phyloP scores from a whole-genome alignment of 2,113 vertebrate species.

The Plestiodon gilberti region DNA sequence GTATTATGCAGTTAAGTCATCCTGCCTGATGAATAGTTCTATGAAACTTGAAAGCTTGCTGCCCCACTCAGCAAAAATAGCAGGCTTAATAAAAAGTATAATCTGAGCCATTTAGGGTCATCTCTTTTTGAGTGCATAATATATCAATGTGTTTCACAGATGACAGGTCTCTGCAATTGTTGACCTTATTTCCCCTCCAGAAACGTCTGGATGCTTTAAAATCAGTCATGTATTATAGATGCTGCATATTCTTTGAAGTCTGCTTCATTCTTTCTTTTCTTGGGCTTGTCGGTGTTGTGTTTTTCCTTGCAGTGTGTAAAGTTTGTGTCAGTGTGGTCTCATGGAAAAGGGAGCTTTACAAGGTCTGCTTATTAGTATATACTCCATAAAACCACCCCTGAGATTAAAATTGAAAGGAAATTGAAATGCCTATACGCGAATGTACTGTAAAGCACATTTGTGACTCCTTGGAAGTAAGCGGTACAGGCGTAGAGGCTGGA shows the following conservation, averaged over 20 bases:
- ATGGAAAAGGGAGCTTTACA: background rate
- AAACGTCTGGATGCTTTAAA: constrained; percentile 29
- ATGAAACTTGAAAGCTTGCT: constrained; percentile 32
- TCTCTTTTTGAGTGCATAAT: constrained; percentile 6
- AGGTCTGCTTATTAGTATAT: accelerated
- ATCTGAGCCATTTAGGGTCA: constrained; percentile 7
- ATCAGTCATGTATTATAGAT: constrained; percentile 29
- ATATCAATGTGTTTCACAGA: constrained; percentile 36
- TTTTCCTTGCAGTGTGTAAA: background rate
- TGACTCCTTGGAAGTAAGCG: too few species aligned
- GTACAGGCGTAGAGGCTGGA: too few species aligned
- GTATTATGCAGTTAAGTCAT: background rate
- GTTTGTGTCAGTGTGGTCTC: background rate
- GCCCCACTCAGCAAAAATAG: background rate
- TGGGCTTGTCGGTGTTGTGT: constrained; percentile 4
- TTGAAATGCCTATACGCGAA: too few species aligned
- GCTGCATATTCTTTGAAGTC: constrained; percentile 19
- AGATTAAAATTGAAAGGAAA: background rate
- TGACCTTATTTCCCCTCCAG: constrained; percentile 28
- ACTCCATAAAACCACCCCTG: constrained; percentile 10
- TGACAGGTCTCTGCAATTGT: constrained; percentile 11
- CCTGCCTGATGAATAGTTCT: background rate
- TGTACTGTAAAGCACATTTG: too few species aligned
- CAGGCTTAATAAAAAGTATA: constrained; percentile 1
- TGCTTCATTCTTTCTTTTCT: constrained; percentile 32